A percentile compares a stretch with the other conserved stretches of the same genome.
phyloP scores from a whole-genome alignment of 2,888 invertebrate species.

The Opisthograptis luteolata region DNA sequence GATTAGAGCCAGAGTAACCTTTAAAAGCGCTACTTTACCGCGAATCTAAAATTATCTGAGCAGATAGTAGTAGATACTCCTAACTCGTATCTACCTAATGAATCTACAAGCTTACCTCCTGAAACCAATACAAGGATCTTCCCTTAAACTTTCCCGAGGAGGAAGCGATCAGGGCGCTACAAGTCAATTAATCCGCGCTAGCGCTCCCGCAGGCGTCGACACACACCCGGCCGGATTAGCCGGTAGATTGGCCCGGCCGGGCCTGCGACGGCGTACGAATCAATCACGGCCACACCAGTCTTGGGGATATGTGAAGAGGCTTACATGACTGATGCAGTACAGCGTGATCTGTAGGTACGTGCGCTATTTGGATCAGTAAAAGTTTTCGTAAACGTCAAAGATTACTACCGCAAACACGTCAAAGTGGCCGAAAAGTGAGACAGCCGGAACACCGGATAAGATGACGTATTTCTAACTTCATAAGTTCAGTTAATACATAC shows the following conservation, averaged over 20 bases:
- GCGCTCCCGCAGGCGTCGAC: slow-evolving; percentile 56
- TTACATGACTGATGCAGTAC: background rate
- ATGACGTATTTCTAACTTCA: too few species aligned
- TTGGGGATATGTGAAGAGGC: background rate
- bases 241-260: slow-evolving; percentile 67
- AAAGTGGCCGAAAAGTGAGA: too few species aligned
- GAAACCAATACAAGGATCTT: slow-evolving; percentile 1
- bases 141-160: background rate
- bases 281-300: slow-evolving; percentile 54
- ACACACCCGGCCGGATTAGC: slow-evolving; percentile 67
- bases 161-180: slow-evolving; percentile 23
- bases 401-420: too few species aligned
- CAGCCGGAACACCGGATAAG: too few species aligned
- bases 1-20: too few species aligned
- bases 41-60: too few species aligned
- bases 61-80: too few species aligned
- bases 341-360: too few species aligned
- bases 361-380: too few species aligned
- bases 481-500: too few species aligned
- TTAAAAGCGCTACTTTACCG: too few species aligned
- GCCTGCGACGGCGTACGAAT: slow-evolving; percentile 49
- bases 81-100: background rate
- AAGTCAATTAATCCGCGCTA: slow-evolving; percentile 42
- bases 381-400: too few species aligned
- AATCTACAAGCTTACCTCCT: background rate